Percentiles rank a stretch among this genome's conserved stretches.
Evolutionary conservation across 2,797 vertebrate species (phyloP).

Genomic region (Philypnodon macrostomus): DNA sequence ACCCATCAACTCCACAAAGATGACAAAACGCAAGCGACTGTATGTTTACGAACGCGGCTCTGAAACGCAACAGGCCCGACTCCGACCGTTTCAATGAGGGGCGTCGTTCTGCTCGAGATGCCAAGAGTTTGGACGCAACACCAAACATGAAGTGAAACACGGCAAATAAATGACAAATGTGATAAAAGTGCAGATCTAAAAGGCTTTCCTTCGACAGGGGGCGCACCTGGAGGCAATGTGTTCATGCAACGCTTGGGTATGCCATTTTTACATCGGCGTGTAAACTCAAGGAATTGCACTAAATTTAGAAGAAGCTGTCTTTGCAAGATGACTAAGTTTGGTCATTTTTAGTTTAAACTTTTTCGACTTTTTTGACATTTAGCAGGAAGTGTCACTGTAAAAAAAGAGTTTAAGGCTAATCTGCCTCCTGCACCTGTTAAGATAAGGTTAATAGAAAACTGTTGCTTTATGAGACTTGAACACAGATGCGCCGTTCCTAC

Average conservation of each 20-base stretch:
- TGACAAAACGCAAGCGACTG: conserved; percentile 46
- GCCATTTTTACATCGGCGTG: neutral
- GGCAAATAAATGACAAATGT: conserved; percentile 26
- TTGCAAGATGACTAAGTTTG: no score
- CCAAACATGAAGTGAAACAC: conserved; percentile 10
- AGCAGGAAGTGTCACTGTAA: conserved; percentile 1
- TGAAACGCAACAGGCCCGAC: conserved; percentile 24
- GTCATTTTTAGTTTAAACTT: no score
- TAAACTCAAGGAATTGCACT: neutral
- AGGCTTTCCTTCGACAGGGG: neutral
- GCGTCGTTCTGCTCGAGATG: conserved; percentile 28
- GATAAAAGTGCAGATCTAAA: conserved; percentile 14
- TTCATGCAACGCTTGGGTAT: neutral
- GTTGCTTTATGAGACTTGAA: neutral
- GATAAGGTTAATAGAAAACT: conserved; percentile 12
- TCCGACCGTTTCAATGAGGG: conserved; percentile 26
- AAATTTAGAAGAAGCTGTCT: neutral
- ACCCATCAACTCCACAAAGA: conserved; percentile 56
- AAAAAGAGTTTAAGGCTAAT: conserved; percentile 2
- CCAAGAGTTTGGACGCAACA: conserved; percentile 21
- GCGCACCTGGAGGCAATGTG: conserved; percentile 5
- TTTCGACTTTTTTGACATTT: no score
- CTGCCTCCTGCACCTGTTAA: conserved; percentile 2
- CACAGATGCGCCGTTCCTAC: no score
- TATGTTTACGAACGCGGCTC: conserved; percentile 33